Base-by-base conservation (phyloP, 2,888 invertebrate genomes). In the Cordilura impudica region DNA sequence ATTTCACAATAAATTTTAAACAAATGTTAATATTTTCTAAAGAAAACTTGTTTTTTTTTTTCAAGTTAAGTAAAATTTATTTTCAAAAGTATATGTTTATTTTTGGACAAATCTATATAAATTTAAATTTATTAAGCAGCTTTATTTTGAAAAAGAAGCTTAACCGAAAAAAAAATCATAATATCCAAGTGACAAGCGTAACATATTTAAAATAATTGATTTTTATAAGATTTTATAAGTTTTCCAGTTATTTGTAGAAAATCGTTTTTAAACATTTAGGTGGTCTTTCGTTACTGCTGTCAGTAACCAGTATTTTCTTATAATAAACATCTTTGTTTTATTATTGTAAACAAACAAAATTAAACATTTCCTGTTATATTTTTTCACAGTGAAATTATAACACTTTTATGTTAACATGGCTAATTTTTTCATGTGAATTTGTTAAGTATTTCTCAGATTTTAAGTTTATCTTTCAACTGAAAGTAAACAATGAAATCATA, bases 361-460 rank as follows among this genome's bases (percentile, higher is more conserved):
- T 31, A 29, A 31, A 63, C 5, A 49, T 63, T 49, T 63, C 31
- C 31, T 47, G 35, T 63, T 63, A 4, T 14, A 12, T 23, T 58
- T 14, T 47, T 18, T 4, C 19, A 63, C 39, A 63, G 18, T 18
- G 19, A 63, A 63, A 63, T 49, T 49, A 49, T 49, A 63, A 63
- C 47, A 49, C 29, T 31, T 49, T 49, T 31, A 31, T 35, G 35
- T 2, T 29, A 47, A 19, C 8, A 26, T 61, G 61, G 12, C 18
- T 6, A 10, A 16, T 60, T 60, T 61, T 16, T 47, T 58, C 19
- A 1, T 39, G 12, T 19, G 19, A 31, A 35, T 58, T 35, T 56
- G 10, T 35, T 58, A 19, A 39, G 10, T n/a, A n/a, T n/a, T 39
- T 39, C 35, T 39, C 12, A 39, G 35, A 39, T 39, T 39, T 39